A percentile compares a stretch with the other conserved stretches of the same genome.
Conservation (phyloP, 2,113 vertebrate genomes). For the Empidonax traillii region DNA sequence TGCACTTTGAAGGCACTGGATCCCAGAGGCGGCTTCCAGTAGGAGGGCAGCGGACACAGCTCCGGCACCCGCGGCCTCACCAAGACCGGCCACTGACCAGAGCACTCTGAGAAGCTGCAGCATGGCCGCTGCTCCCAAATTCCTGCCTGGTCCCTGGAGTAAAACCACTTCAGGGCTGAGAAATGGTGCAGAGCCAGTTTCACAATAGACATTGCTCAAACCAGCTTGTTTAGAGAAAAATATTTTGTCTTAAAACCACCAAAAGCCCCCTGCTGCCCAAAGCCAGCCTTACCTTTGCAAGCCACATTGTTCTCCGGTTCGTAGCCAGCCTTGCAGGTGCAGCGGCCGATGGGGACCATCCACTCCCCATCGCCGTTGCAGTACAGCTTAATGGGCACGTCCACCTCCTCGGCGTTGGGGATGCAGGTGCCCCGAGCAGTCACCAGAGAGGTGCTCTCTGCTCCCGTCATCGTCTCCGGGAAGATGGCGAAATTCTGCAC, state of each 20-base stretch:
- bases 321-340: constrained; percentile 95
- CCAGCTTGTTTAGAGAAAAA: not conserved
- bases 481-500: constrained; percentile 98
- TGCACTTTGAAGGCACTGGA: constrained; percentile 35
- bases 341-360: constrained; percentile 98
- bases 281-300: constrained; percentile 85
- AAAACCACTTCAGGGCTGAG: not conserved
- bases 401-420: constrained; percentile 93
- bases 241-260: no score
- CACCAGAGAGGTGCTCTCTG: constrained; percentile 96
- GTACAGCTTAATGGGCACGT: constrained; percentile 97
- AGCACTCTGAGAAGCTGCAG: fast-evolving
- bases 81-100: fast-evolving
- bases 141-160: not conserved
- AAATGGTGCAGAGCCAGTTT: not conserved
- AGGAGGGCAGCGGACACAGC: not conserved
- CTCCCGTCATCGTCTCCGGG: constrained; percentile 96
- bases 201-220: not conserved
- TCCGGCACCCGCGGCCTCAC: fast-evolving
- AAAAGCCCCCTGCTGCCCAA: not conserved
- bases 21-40: not conserved
- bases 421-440: constrained; percentile 94
- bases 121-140: not conserved
- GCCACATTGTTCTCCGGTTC: constrained; percentile 92
- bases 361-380: constrained; percentile 98